These are phyloP conservation scores for Porites lutea DNA, from an alignment of 64 coral and sea anemone genomes.

Conservation along the genomic window DNA sequence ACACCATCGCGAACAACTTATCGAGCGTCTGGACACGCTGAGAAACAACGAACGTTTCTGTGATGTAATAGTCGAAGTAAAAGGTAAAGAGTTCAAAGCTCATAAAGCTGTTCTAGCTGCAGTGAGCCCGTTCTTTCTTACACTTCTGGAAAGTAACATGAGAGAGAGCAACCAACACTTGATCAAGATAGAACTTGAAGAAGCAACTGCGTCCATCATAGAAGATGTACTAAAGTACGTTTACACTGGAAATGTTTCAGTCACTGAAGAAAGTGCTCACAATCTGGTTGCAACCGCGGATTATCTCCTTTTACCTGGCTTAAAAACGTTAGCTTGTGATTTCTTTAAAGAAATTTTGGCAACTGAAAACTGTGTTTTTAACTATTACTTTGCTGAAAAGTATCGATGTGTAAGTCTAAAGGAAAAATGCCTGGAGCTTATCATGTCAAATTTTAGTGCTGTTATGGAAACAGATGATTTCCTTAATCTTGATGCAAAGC, in stretches of 20 bases:
- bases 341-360: not conserved
- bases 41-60: conserved; percentile 8
- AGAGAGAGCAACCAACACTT: not conserved
- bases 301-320: conserved; percentile 11
- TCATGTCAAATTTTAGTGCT: not conserved
- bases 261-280: not conserved
- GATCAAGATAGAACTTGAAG: conserved; percentile 6
- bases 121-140: conserved; percentile 8
- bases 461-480: conserved; percentile 29
- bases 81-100: conserved; percentile 7
- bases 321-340: not conserved
- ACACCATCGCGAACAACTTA: not conserved
- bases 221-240: conserved; percentile 1
- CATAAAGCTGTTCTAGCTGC: not conserved
- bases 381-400: conserved; percentile 5
- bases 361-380: conserved; percentile 21
- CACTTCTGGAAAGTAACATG: not conserved
- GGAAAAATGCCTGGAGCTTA: not conserved
- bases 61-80: not conserved
- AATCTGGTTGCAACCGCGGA: not conserved
- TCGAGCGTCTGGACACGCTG: not conserved
- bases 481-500: not conserved
- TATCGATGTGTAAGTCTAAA: not conserved
- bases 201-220: conserved; percentile 5
- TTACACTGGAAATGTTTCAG: conserved; percentile 21